phyloP scores from a whole-genome alignment of 2,113 vertebrate species.

The Catagonus wagneri region DNA sequence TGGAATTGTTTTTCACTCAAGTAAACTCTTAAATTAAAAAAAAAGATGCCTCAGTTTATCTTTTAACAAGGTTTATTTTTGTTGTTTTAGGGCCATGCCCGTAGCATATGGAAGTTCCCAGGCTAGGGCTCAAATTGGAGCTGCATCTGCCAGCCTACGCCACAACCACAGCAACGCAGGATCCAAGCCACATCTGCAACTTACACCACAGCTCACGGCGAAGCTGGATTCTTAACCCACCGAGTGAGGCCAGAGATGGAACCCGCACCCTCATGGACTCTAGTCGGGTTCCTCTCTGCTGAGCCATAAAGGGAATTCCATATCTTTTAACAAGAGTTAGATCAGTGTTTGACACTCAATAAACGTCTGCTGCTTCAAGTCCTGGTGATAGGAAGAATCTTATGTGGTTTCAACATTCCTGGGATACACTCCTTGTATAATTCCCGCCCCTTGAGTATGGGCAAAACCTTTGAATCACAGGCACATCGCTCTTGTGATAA shows the following conservation, averaged over 20 bases:
- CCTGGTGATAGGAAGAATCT: not conserved
- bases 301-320: no score
- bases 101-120: no score
- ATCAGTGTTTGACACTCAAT: not conserved
- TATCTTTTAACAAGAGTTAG: not conserved
- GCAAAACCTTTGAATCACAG: not conserved
- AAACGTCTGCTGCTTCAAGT: not conserved
- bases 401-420: not conserved
- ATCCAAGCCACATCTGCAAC: no score
- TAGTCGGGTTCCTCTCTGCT: no score
- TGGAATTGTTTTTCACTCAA: not conserved
- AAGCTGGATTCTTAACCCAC: no score
- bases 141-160: no score
- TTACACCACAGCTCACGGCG: no score
- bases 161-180: no score
- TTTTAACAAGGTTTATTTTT: not conserved
- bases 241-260: no score
- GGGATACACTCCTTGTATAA: not conserved
- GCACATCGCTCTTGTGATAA: not conserved
- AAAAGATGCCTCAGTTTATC: not conserved
- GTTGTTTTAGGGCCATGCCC: no score
- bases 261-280: no score
- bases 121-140: no score
- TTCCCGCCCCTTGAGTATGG: not conserved
- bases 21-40: not conserved